Percentiles rank a stretch among this genome's conserved stretches.
These are phyloP conservation scores for Neodontobutis hainanensis DNA, from an alignment of 2,113 vertebrate species.

Conservation along the genomic window DNA sequence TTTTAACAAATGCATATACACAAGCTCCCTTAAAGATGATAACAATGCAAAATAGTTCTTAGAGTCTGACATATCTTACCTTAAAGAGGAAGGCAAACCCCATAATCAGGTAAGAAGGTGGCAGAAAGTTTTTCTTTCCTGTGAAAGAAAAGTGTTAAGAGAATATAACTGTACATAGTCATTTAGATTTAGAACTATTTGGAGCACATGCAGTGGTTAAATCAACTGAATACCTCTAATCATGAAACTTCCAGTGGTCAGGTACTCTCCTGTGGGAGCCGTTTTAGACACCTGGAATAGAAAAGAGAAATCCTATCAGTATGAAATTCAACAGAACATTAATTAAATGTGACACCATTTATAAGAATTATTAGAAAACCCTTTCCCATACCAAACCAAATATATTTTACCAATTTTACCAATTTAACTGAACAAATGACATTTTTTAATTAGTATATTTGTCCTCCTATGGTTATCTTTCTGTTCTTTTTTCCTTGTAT, in stretches of 20 bases:
- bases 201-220: no score
- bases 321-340: not conserved
- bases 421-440: no score
- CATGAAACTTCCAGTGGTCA: constrained; percentile 99
- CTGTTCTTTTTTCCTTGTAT: no score
- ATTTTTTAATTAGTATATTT: no score
- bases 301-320: not conserved
- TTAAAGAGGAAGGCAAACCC: constrained; percentile 98
- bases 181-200: not conserved
- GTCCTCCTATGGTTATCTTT: no score
- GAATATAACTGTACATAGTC: not conserved
- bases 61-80: constrained; percentile 71
- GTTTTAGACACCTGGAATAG: constrained; percentile 92
- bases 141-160: constrained; percentile 25
- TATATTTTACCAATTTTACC: no score
- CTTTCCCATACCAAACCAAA: no score
- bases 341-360: not conserved
- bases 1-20: no score
- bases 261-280: constrained; percentile 95
- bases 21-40: no score
- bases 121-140: constrained; percentile 99
- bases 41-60: not conserved
- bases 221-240: constrained; percentile 85
- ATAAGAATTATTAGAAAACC: no score
- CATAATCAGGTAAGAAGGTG: constrained; percentile 98